These are phyloP conservation scores for Apteryx owenii DNA, from an alignment of 2,113 vertebrate genomes.

Conservation along the genomic window DNA sequence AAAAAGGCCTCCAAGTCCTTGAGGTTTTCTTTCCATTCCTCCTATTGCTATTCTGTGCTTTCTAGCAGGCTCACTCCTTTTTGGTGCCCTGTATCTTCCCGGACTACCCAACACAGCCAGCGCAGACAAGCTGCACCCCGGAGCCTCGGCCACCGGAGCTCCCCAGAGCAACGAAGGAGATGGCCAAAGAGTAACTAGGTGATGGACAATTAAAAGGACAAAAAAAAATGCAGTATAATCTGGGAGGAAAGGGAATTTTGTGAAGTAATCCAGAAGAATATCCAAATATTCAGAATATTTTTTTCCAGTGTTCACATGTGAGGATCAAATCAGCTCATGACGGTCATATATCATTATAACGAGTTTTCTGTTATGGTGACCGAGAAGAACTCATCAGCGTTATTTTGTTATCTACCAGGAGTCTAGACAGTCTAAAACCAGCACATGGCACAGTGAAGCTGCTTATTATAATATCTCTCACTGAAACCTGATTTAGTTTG, in stretches of 20 bases:
- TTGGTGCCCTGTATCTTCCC: not conserved
- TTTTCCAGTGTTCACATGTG: not conserved
- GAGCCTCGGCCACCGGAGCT: not conserved
- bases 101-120: not conserved
- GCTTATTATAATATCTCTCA: conserved; percentile 34
- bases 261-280: not conserved
- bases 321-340: not conserved
- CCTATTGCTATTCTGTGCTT: not conserved
- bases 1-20: not conserved
- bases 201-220: not conserved
- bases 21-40: not conserved
- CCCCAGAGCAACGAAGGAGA: not conserved
- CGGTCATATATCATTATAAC: conserved; percentile 52
- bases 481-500: conserved; percentile 44
- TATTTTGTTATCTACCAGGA: conserved; percentile 55
- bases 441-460: not conserved
- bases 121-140: not conserved
- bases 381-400: conserved; percentile 48
- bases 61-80: not conserved
- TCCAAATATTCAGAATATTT: not conserved
- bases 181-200: not conserved
- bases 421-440: conserved; percentile 60
- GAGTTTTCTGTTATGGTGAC: conserved; percentile 47
- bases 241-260: not conserved
- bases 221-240: not conserved